Evolutionary conservation across 2,113 vertebrate genomes (phyloP), one percentile per base, ranked within the genome.

Genomic region (Heliornis fulica): DNA sequence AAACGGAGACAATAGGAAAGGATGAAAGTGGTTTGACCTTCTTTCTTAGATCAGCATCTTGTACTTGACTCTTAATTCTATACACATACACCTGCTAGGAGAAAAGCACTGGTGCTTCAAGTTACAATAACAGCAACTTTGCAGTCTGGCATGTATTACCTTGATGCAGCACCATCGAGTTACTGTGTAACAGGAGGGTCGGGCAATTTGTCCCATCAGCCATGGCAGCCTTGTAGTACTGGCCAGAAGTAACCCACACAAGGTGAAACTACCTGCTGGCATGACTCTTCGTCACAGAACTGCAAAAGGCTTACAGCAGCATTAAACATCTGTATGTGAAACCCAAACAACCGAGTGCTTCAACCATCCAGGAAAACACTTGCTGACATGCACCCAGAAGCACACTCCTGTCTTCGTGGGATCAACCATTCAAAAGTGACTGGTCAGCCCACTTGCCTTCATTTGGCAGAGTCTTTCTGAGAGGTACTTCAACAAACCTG

Each of bases 1-100:
- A 28, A 36, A 85, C 1, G 25, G 43, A 86, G 34, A 74, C 16
- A 59, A 38, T 6, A 63, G 28, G 38, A 85, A 83, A 92, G 31
- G 18, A 69, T 83, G 18, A 56, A 87, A 88, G 50, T 34, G n/a
- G 48, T 77, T 85, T 93, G 64, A 81, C 43, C 22, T 86, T 68
- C 34, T 94, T 87, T 94, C 76, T 87, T 54, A 66, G 66, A 87
- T 79, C n/a, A 76, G 25, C 22, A 83, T 57, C 46, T 75, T 9
- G 0, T 40, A 45, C 21, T 88, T 74, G 77, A 85, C 71, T 72
- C 29, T 59, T 65, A 77, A 66, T 41, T 82, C 56, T 57, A 43
- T 78, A 84, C 71, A 74, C 18, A 21, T 12, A 25, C 19, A 70
- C 21, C n/a, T 84, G 43, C 79, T 56, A 36, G 48, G 40, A 90